Conservation (phyloP, 2,888 invertebrate species). For the Spilarctia lutea region DNA sequence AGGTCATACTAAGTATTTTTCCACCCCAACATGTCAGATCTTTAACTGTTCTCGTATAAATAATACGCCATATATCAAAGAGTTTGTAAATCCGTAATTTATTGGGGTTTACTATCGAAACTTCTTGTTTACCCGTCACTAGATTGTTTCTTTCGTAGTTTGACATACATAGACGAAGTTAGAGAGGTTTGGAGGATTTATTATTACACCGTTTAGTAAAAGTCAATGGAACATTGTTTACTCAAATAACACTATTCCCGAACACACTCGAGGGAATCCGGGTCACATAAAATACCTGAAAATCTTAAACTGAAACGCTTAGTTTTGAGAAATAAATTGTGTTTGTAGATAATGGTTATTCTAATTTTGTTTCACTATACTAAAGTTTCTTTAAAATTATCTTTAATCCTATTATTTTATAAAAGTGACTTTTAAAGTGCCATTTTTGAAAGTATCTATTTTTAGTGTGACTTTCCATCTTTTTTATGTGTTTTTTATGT, state of each 20-base stretch:
- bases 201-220: slow-evolving; percentile 1
- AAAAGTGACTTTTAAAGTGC: no score
- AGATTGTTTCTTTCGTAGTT: slow-evolving; percentile 27
- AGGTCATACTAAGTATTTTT: slow-evolving; percentile 10
- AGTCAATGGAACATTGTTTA: neutral
- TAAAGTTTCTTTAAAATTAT: no score
- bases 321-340: neutral
- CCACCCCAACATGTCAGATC: slow-evolving; percentile 11
- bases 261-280: neutral
- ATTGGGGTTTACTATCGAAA: slow-evolving; percentile 20
- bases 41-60: slow-evolving; percentile 16
- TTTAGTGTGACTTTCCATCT: no score
- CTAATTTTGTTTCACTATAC: no score
- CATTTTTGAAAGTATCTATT: no score
- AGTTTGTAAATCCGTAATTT: slow-evolving; percentile 33
- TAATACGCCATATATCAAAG: slow-evolving; percentile 14
- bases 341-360: neutral
- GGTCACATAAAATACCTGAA: neutral
- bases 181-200: neutral
- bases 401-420: no score
- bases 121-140: slow-evolving; percentile 27
- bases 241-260: neutral
- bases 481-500: no score
- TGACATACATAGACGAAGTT: slow-evolving; percentile 4
- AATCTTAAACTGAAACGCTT: neutral